Evolutionary conservation across 2,797 vertebrate genomes (phyloP), one percentile per base, ranked within the genome.

Genomic region (Cossypha dichroa): DNA sequence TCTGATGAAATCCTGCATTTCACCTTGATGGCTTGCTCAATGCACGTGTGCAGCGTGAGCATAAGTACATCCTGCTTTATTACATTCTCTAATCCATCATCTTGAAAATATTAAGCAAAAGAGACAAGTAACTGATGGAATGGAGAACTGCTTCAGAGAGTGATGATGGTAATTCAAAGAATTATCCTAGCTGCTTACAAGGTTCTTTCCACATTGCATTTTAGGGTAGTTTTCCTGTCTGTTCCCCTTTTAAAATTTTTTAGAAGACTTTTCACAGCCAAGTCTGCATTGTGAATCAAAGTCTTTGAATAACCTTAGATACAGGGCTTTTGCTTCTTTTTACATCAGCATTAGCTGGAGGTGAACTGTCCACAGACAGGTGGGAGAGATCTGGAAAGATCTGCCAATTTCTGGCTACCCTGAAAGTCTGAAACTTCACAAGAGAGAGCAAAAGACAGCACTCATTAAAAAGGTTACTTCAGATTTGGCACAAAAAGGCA

Each of bases 401-500:
- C 62, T 92, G 45, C 89, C 54, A 48, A 2, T 45, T 80, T 81
- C 80, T 93, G 52, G 63, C 74, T 90, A 18, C 38, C 36, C 76
- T 80, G 58, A 51, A 81, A 90, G 60, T 60, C 68, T 94, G 83
- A 96, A 89, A 41, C 80, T 90, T 83, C 58, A 91, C 62, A 56
- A 87, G 86, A 79, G 43, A 79, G 85, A 80, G 77, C 67, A 72
- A 80, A 94, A 87, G 67, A 85, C 74, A 80, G 67, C 34, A 11
- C 55, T 96, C 88, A 92, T 90, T 91, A 64, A 77, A 56, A 90
- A 96, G 69, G 80, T 85, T 93, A 93, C 88, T 93, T 94, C 4
- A 92, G 59, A 91, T 93, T 90, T 89, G 86, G 84, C 81, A 96
- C 90, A 92, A 95, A 96, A 93, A 93, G 36, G 82, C 87, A 96